Percentiles rank a stretch among this genome's conserved stretches.
Conservation (phyloP, 2,113 vertebrate species). For the Indicator indicator region DNA sequence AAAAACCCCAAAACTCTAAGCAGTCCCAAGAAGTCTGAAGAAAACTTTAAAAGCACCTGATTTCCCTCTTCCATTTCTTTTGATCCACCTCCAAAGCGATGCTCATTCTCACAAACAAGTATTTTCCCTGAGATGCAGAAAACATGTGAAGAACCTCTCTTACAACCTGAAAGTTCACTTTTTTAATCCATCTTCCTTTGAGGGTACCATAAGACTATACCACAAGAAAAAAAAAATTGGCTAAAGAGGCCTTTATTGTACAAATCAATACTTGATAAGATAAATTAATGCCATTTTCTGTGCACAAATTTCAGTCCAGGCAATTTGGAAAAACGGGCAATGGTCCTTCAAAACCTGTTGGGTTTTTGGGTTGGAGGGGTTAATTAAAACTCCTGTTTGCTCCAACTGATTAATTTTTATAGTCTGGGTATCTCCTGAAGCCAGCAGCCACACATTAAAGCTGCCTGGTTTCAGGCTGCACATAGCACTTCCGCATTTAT, state of each 20-base stretch:
- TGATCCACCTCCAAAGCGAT: background rate
- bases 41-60: background rate
- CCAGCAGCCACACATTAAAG: background rate
- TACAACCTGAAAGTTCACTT: background rate
- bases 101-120: background rate
- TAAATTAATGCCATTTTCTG: background rate
- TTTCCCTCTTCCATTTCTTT: background rate
- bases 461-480: background rate
- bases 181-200: background rate
- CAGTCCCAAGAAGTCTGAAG: background rate
- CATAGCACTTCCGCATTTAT: background rate
- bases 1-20: background rate
- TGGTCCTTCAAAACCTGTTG: background rate
- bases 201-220: background rate
- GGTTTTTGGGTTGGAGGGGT: background rate
- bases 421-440: background rate
- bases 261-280: background rate
- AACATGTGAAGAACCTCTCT: background rate
- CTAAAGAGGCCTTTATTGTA: background rate
- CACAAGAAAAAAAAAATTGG: background rate
- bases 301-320: background rate
- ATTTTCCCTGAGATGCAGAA: background rate
- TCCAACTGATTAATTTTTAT: background rate
- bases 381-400: background rate
- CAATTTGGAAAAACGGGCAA: background rate